phyloP scores from a whole-genome alignment of 2,888 invertebrate genomes.

The Drosophila colorata region DNA sequence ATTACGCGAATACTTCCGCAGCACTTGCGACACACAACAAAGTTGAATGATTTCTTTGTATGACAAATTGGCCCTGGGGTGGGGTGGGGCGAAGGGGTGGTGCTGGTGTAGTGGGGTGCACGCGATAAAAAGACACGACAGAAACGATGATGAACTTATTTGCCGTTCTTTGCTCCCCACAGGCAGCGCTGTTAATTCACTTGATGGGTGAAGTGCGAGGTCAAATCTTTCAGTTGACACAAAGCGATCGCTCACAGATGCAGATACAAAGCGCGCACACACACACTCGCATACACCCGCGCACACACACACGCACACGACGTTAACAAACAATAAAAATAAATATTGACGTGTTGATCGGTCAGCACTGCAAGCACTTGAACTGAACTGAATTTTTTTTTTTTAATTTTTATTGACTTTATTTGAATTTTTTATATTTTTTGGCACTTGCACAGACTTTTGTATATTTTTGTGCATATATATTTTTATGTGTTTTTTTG shows the following conservation, averaged over 20 bases:
- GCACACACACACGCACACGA: conserved; percentile 10
- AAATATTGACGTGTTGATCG: conserved; percentile 41
- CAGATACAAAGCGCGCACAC: conserved; percentile 12
- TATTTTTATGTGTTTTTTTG: conserved; percentile 7
- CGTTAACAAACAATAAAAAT: conserved; percentile 34
- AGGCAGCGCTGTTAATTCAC: conserved; percentile 58
- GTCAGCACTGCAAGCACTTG: conserved; percentile 32
- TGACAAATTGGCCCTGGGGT: conserved; percentile 65
- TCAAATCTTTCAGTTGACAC: conserved; percentile 79
- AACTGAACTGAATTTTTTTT: conserved; percentile 38
- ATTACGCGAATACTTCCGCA: conserved; percentile 52
- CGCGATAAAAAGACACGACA: conserved; percentile 10
- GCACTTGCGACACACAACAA: conserved; percentile 30
- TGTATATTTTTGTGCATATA: conserved; percentile 16
- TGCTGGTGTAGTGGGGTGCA: not conserved
- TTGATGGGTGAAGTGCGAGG: conserved; percentile 83
- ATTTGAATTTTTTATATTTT: conserved; percentile 14
- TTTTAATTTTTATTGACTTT: conserved; percentile 26
- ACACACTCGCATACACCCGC: conserved; percentile 8
- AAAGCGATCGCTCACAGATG: conserved; percentile 52
- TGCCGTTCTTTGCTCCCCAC: not conserved
- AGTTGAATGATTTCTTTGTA: conserved; percentile 76
- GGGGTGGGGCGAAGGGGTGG: not conserved
- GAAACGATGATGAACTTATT: conserved; percentile 35
- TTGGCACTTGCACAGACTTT: conserved; percentile 56